Evolutionary conservation across 2,797 vertebrate genomes (phyloP), one percentile per base, ranked within the genome.

Genomic region (Crenichthys baileyi): DNA sequence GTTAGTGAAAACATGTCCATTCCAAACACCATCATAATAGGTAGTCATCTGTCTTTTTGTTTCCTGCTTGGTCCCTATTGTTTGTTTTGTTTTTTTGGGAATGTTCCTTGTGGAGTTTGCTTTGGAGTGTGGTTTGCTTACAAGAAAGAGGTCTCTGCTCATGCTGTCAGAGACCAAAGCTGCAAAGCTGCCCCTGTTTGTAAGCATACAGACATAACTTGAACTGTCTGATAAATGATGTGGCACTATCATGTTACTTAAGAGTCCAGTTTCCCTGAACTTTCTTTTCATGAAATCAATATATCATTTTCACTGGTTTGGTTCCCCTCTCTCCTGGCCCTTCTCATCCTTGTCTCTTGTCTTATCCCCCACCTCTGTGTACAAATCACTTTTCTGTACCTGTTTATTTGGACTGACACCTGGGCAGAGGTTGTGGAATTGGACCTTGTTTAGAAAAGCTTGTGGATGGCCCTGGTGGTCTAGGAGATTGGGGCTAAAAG

Each of bases 401-500:
- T 87, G 87, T 89, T 93, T 90, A 90, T 93, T 82, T 90, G 82
- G 85, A 86, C 84, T 73, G 92, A 93, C 85, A 72, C 31, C 22
- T 26, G 60, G 76, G 85, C 74, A 81, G 84, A 86, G 88, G 88
- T 73, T 80, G 83, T 71, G 71, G 86, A 82, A 85, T 81, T 89
- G 89, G 88, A 89, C 83, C 77, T 77, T 79, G 88, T 91, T 89
- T 86, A 75, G 83, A 84, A 46, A 82, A 88, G 83, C 85, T 80
- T 70, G 84, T 55, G 68, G 86, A 83, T 72, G 78, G 83, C 75
- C 81, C 82, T 51, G 73, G 81, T 24, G 77, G 76, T 86, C 86
- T 79, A 81, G 80, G 76, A 51, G 79, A 75, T 81, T 81, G 41
- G 72, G 79, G 86, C 60, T 79, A 86, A 87, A 76, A 51, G 82